phyloP scores from a whole-genome alignment of 2,888 invertebrate genomes.

The Kuschelorhynchus macadamiae region DNA sequence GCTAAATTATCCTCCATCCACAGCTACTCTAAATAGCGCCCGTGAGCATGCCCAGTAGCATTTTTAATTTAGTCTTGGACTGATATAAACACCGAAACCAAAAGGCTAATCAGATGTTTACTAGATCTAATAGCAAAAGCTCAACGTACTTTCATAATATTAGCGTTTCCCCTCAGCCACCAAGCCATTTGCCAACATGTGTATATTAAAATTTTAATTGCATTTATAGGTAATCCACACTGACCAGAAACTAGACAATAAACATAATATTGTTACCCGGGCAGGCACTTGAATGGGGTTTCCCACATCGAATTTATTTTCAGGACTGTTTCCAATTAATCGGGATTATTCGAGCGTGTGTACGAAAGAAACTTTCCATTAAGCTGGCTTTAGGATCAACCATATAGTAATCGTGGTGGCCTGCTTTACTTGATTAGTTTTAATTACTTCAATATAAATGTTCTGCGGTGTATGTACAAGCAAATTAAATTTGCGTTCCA shows the following conservation, averaged over 20 bases:
- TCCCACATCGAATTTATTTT: conserved; percentile 45
- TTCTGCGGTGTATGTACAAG: too few species aligned
- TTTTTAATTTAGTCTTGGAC: too few species aligned
- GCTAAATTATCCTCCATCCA: too few species aligned
- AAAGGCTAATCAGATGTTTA: too few species aligned
- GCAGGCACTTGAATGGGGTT: conserved; percentile 50
- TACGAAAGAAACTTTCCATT: conserved; percentile 6
- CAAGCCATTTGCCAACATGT: background rate
- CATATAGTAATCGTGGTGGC: background rate
- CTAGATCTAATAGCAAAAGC: too few species aligned
- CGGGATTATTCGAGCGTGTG: conserved; percentile 39
- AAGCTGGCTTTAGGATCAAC: conserved; percentile 1
- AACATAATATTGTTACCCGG: background rate
- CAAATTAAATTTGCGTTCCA: too few species aligned
- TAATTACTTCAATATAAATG: too few species aligned
- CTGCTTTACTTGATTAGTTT: background rate
- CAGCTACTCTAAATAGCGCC: too few species aligned
- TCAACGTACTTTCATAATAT: too few species aligned
- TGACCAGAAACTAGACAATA: background rate
- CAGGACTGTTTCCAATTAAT: conserved; percentile 39
- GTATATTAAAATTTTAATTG: background rate
- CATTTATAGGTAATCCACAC: background rate
- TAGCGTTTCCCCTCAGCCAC: too few species aligned
- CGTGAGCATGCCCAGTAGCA: too few species aligned
- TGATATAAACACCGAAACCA: too few species aligned